Evolutionary conservation across 1,140 invertebrate species (phyloP).

Genomic region (Aphidius ervi): DNA sequence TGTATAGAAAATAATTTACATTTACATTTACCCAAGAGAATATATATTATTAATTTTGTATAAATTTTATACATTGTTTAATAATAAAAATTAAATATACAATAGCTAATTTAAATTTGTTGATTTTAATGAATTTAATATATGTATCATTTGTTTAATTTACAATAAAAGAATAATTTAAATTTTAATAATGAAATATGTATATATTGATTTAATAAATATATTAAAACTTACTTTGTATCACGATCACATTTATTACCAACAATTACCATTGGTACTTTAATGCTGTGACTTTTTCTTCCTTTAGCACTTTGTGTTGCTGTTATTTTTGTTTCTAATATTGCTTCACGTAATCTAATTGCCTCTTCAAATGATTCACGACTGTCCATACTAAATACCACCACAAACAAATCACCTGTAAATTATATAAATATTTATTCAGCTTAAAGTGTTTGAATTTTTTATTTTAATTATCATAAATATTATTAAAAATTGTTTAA

Average conservation of each 20-base stretch:
- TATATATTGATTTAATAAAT: neutral
- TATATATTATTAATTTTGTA: too few relatives aligned
- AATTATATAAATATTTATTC: constrained; percentile 16
- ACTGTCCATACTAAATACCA: constrained; percentile 81
- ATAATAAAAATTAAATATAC: too few relatives aligned
- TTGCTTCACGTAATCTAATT: constrained; percentile 73
- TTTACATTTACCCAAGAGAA: too few relatives aligned
- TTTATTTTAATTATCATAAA: too few relatives aligned
- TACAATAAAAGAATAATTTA: neutral
- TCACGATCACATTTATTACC: constrained; percentile 70
- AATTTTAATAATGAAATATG: constrained; percentile 12
- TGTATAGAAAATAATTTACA: too few relatives aligned
- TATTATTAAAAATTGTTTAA: too few relatives aligned
- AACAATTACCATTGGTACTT: constrained; percentile 76
- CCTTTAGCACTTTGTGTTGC: constrained; percentile 57
- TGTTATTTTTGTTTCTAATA: constrained; percentile 73
- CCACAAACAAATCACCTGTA: constrained; percentile 77
- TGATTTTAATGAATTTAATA: neutral
- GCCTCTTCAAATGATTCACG: constrained; percentile 83
- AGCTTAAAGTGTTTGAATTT: too few relatives aligned
- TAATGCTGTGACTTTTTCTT: constrained; percentile 57
- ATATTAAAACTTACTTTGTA: constrained; percentile 19
- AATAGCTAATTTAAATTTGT: too few relatives aligned
- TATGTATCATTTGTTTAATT: neutral
- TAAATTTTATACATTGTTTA: too few relatives aligned